Percentiles rank a stretch among this genome's conserved stretches.
These are phyloP conservation scores for Medauroidea extradentata DNA, from an alignment of 1,140 invertebrate genomes.

Conservation along the genomic window DNA sequence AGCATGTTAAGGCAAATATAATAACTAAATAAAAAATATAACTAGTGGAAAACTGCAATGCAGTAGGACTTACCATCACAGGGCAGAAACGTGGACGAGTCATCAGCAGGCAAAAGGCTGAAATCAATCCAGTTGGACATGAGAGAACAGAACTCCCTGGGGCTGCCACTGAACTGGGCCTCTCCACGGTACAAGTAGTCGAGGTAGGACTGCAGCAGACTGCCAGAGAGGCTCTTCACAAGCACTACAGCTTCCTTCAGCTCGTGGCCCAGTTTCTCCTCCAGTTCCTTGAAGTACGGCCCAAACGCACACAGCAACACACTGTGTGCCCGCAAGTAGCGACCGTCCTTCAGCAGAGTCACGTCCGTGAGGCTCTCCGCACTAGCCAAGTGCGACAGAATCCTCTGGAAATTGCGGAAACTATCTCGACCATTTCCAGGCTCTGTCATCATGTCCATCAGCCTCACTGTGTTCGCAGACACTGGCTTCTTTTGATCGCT, in stretches of 20 bases:
- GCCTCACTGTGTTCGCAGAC: background rate
- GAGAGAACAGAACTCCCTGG: background rate
- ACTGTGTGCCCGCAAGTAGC: conserved; percentile 7
- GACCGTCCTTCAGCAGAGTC: background rate
- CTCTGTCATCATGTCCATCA: background rate
- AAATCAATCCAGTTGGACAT: conserved; percentile 17
- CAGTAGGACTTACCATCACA: background rate
- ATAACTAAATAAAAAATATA: no score
- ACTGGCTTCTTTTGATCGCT: no score
- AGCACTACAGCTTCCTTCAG: conserved; percentile 4
- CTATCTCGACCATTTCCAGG: background rate
- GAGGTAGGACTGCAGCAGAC: conserved; percentile 4
- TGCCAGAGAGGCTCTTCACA: background rate
- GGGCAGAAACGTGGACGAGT: background rate
- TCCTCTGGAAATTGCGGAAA: background rate
- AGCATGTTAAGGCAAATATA: no score
- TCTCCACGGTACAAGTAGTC: conserved; percentile 12
- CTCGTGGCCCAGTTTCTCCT: background rate
- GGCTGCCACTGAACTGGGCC: conserved; percentile 4
- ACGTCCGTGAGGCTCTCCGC: conserved; percentile 7
- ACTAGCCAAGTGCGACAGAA: background rate
- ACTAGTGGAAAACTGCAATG: no score
- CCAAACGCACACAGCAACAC: conserved; percentile 12
- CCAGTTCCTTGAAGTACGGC: conserved; percentile 9
- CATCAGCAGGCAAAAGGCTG: conserved; percentile 5